Conservation (phyloP, 2,797 vertebrate genomes). For the Crenichthys baileyi region DNA sequence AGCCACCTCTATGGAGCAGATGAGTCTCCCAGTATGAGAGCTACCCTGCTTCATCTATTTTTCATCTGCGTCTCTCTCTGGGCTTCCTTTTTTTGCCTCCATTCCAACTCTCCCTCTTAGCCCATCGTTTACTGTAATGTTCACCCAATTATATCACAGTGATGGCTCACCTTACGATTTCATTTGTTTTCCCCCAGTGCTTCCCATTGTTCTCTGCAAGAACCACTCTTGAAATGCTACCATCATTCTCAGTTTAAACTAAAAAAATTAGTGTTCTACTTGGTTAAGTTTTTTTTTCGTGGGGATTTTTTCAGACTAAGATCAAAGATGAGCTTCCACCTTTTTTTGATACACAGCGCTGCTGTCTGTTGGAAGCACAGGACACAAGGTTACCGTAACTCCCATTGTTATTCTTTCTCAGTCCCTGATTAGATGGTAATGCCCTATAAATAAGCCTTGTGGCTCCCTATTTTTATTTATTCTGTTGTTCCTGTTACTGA, state of each 20-base stretch:
- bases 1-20: constrained; percentile 62
- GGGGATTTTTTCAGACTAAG: constrained; percentile 14
- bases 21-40: constrained; percentile 70
- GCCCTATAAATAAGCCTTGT: constrained; percentile 20
- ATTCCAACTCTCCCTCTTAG: constrained; percentile 32
- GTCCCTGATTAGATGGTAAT: constrained; percentile 30
- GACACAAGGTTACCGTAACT: constrained; percentile 34
- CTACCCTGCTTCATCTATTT: constrained; percentile 69
- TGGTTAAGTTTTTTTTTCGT: constrained; percentile 19
- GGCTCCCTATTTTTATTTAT: neutral
- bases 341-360: constrained; percentile 14
- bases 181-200: constrained; percentile 17
- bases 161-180: constrained; percentile 12
- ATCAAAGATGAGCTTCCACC: constrained; percentile 31
- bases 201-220: neutral
- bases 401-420: constrained; percentile 44
- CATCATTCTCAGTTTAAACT: neutral
- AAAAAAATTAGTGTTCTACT: neutral
- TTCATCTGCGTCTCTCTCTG: constrained; percentile 49
- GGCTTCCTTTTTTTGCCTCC: constrained; percentile 40
- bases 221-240: neutral
- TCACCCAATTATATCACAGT: constrained; percentile 14
- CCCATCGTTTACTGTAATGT: constrained; percentile 26
- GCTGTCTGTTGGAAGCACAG: constrained; percentile 18
- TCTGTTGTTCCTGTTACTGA: constrained; percentile 14